Conservation (phyloP, 2,888 invertebrate genomes). For the Nomada ruficornis region DNA sequence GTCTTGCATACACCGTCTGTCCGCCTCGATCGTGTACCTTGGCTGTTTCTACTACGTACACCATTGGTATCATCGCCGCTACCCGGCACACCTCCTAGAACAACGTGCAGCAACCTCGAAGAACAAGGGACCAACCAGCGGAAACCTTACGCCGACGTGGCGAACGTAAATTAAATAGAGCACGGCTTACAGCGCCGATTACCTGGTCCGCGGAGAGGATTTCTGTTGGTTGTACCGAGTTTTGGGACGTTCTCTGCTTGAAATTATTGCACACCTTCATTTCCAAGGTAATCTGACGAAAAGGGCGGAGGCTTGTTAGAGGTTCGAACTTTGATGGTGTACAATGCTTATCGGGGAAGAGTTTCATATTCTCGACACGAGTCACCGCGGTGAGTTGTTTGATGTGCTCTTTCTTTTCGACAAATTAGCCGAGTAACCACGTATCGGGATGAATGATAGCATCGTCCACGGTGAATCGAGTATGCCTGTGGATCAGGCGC, state of each 20-base stretch:
- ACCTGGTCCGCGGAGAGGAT: neutral
- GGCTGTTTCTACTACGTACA: slow-evolving; percentile 50
- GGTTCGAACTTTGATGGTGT: neutral
- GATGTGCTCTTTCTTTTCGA: neutral
- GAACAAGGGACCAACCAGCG: slow-evolving; percentile 42
- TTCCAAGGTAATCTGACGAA: neutral
- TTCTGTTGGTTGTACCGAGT: neutral
- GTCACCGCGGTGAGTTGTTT: neutral
- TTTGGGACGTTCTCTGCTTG: neutral
- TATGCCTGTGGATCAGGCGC: neutral
- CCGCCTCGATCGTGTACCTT: slow-evolving; percentile 28
- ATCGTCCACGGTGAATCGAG: slow-evolving; percentile 5
- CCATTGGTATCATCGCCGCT: slow-evolving; percentile 30
- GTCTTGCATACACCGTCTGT: neutral
- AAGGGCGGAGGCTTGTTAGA: neutral
- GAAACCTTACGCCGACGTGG: slow-evolving; percentile 63
- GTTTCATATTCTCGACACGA: neutral
- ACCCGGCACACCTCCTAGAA: slow-evolving; percentile 14
- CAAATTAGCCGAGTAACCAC: neutral
- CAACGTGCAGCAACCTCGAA: slow-evolving; percentile 65
- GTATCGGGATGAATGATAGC: neutral
- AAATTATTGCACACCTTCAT: slow-evolving; percentile 13
- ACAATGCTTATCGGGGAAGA: neutral
- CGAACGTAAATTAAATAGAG: slow-evolving; percentile 68
- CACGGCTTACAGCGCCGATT: slow-evolving; percentile 43